Conservation (phyloP, 37 sponge, comb jelly and placozoan species). For the Haliclona indistincta region DNA sequence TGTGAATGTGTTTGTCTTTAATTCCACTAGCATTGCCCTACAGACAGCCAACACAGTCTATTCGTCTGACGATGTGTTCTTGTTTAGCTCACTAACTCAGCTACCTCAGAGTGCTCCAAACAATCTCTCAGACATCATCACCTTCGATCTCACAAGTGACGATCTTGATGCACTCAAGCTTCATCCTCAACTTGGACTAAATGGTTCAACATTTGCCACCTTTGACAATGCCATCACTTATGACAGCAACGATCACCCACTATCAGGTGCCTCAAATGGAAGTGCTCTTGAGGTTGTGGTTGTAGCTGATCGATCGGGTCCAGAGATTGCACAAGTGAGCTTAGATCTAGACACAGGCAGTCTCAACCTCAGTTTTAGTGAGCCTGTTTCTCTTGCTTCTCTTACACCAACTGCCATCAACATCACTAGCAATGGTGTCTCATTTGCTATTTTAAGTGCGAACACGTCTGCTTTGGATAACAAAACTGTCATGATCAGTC, state of each 20-base stretch:
- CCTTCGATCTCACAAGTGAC: constrained; percentile 26
- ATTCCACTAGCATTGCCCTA: constrained; percentile 50
- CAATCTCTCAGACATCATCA: constrained; percentile 52
- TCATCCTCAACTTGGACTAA: constrained; percentile 26
- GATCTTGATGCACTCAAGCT: constrained; percentile 66
- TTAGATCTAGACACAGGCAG: constrained; percentile 62
- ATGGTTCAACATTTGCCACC: constrained; percentile 59
- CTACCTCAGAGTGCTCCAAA: constrained; percentile 16
- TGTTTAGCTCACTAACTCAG: constrained; percentile 22
- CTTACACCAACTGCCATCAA: constrained; percentile 20
- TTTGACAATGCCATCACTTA: constrained; percentile 43
- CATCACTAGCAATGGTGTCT: constrained; percentile 9
- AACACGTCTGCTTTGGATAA: constrained; percentile 7
- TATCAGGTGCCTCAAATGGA: constrained; percentile 58
- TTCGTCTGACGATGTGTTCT: constrained; percentile 16
- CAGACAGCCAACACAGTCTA: constrained; percentile 33
- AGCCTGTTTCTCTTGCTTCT: constrained; percentile 55
- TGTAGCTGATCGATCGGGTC: constrained; percentile 52
- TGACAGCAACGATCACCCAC: constrained; percentile 54
- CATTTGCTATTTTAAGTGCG: constrained; percentile 11
- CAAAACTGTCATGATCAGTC: neutral
- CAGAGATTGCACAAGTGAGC: constrained; percentile 25
- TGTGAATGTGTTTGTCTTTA: constrained; percentile 44
- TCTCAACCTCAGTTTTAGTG: constrained; percentile 68
- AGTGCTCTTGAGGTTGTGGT: constrained; percentile 52